phyloP scores from a whole-genome alignment of 2,113 vertebrate genomes.

The Rhipidura dahli region DNA sequence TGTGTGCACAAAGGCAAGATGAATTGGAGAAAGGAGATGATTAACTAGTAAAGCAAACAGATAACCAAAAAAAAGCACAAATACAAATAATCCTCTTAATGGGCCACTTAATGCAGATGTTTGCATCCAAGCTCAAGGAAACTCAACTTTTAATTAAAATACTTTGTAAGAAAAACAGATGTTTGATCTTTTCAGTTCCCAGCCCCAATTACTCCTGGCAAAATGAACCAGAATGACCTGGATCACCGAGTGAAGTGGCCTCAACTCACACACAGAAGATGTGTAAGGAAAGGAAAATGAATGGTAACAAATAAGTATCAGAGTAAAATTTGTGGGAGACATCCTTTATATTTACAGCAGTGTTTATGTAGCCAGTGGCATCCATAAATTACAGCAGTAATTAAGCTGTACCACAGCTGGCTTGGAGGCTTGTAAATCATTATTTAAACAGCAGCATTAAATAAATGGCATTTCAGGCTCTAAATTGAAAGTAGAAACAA shows the following conservation, averaged over 20 bases:
- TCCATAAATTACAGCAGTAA: conserved; percentile 71
- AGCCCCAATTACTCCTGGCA: neutral
- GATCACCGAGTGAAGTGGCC: neutral
- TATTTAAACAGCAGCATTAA: conserved; percentile 67
- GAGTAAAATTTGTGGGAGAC: conserved; percentile 54
- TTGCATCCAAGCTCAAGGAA: conserved; percentile 51
- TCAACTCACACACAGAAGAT: conserved; percentile 1
- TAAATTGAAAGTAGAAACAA: conserved; percentile 50
- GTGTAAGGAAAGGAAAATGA: conserved; percentile 16
- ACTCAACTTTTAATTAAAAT: conserved; percentile 69
- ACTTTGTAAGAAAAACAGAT: conserved; percentile 48
- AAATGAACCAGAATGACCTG: neutral
- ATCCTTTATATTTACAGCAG: conserved; percentile 65
- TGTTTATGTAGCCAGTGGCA: conserved; percentile 56
- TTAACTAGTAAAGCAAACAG: conserved; percentile 24
- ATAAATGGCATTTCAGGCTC: conserved; percentile 50
- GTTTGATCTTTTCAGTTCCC: conserved; percentile 24
- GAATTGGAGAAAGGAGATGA: neutral
- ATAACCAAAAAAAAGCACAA: neutral
- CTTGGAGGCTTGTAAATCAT: conserved; percentile 68
- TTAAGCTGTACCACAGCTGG: conserved; percentile 53
- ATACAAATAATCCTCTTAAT: conserved; percentile 42
- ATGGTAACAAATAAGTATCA: conserved; percentile 41
- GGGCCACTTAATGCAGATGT: neutral
- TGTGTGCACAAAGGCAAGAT: conserved; percentile 23